Base-by-base conservation (phyloP, 92 coral and sea anemone species). In the Desmophyllum pertusum region DNA sequence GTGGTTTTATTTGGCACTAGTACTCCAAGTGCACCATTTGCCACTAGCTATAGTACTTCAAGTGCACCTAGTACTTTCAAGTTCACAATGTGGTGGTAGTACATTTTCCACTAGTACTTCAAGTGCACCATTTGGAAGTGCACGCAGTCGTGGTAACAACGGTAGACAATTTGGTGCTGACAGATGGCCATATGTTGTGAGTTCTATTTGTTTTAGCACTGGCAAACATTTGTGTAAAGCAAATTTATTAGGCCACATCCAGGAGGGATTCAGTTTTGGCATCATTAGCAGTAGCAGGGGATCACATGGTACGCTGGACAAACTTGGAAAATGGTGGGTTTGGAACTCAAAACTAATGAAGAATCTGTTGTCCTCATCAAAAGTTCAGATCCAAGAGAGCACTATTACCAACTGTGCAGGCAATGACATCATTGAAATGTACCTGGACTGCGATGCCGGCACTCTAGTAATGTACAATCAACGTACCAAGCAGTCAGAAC, bases 321-420 rank as follows among this genome's bases (percentile, higher is more conserved):
- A 43, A 6, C 81, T 55, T 2, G 81, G 81, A 18, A 77, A 55
- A 23, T 39, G 50, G 81, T 77, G 81, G 81, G 38, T 77, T 48
- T 62, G 67, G 70, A 35, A 39, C 8, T 55, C 78, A 27, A 43
- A 23, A 1, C 59, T 27, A 46, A 73, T 73, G 61, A 40, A 73
- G 55, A 19, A 45, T 18, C 38, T 42, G 23, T 5, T 48, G 39
- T 38, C 27, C 6, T 67, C 73, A 36, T 35, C 42, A 18, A 67
- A 67, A 17, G 36, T 67, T 19, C 42, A 37, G 8, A 43, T 67
- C 42, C 40, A 73, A 33, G 39, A 46, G 36, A 46, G 59, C 11
- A n/a, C 62, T 62, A 62, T 79, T 33, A 64, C 37, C 37, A 33
- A 43, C 51, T 63, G 37, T 35, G 68, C 10, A 31, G 64, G 59